Conservation (phyloP, 1,140 invertebrate genomes). For the Bombus pyrosoma region DNA sequence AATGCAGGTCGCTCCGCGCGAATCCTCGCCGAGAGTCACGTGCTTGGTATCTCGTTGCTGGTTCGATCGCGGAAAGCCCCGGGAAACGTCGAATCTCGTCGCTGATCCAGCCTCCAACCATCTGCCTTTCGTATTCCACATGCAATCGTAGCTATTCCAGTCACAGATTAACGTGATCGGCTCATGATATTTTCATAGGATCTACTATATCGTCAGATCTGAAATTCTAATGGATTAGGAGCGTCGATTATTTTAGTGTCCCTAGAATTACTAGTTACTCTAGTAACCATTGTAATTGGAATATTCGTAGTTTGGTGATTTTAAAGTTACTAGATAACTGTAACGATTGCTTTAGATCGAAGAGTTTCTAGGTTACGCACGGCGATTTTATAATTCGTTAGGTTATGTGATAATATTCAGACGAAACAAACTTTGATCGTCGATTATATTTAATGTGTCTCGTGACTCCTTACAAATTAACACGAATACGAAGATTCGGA, state of each 20-base stretch:
- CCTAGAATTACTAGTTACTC: not conserved
- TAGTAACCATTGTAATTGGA: not conserved
- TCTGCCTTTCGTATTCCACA: not conserved
- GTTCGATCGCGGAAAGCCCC: constrained; percentile 13
- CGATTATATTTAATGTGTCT: too few species aligned
- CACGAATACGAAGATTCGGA: too few species aligned
- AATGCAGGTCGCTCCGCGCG: constrained; percentile 42
- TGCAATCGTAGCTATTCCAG: not conserved
- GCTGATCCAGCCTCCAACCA: not conserved
- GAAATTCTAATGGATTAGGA: not conserved
- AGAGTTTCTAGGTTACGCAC: too few species aligned
- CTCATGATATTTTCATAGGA: not conserved
- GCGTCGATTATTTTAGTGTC: not conserved
- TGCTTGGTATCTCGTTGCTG: constrained; percentile 22
- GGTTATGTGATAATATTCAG: too few species aligned
- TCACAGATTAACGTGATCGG: not conserved
- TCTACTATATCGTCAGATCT: not conserved
- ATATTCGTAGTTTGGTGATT: not conserved
- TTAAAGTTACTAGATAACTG: too few species aligned
- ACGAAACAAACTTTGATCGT: too few species aligned
- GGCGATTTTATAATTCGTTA: too few species aligned
- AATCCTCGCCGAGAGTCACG: constrained; percentile 34
- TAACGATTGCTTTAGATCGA: too few species aligned
- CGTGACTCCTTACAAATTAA: too few species aligned
- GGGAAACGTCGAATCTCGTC: not conserved